Conservation (phyloP, 1,140 invertebrate species). For the Aleiodes sp. region DNA sequence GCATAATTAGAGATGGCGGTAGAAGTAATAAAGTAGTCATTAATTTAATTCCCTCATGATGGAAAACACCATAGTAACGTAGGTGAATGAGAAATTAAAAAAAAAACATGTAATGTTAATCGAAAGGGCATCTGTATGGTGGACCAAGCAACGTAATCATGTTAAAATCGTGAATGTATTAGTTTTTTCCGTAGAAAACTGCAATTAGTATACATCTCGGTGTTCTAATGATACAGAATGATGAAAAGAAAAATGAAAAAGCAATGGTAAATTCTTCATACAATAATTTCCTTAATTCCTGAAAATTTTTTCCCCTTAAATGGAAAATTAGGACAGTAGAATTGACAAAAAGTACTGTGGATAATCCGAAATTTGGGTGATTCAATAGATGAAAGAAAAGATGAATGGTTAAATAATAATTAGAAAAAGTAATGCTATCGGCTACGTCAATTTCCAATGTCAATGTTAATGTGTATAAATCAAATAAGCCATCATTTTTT, state of each 20-base stretch:
- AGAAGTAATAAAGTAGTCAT: no score
- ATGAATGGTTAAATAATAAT: not conserved
- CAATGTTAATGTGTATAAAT: slow-evolving; percentile 1
- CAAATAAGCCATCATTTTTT: slow-evolving; percentile 6
- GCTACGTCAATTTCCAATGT: slow-evolving; percentile 1
- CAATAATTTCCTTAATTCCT: no score
- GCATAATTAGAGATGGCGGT: no score
- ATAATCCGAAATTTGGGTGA: no score
- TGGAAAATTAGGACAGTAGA: no score
- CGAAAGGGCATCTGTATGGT: not conserved
- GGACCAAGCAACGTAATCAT: slow-evolving; percentile 1
- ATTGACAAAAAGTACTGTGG: no score
- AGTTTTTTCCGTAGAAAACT: not conserved
- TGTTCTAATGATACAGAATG: slow-evolving; percentile 5
- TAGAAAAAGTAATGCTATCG: not conserved
- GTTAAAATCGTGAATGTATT: not conserved
- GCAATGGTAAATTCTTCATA: no score
- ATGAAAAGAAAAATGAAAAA: no score
- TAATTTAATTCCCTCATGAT: slow-evolving; percentile 1
- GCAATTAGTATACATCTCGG: not conserved
- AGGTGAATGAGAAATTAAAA: not conserved
- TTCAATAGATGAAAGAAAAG: no score
- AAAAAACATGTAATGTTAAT: not conserved
- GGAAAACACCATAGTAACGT: not conserved
- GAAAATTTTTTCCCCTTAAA: no score